Evolutionary conservation across 1,140 invertebrate genomes (phyloP).

Genomic region (Aphaenogaster rudis): DNA sequence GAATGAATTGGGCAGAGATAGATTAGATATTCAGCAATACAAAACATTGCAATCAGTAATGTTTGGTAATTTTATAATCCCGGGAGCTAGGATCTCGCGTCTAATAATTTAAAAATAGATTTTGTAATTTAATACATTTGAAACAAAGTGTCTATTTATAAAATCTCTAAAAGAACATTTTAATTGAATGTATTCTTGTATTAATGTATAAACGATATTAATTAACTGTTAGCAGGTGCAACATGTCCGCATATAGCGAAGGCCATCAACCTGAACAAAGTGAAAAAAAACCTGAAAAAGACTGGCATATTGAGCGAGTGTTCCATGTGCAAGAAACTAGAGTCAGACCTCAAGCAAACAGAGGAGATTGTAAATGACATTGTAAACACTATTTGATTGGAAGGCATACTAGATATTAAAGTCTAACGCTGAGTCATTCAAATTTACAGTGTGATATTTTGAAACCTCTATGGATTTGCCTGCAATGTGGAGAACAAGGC

Average conservation of each 20-base stretch:
- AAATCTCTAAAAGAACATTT: neutral
- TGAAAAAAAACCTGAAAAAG: conserved; percentile 89
- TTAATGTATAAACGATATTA: neutral
- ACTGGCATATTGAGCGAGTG: conserved; percentile 89
- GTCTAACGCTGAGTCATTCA: neutral
- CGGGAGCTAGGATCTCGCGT: neutral
- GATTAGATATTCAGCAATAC: neutral
- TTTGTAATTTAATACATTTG: neutral
- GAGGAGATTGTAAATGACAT: conserved; percentile 75
- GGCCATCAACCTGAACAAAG: conserved; percentile 89
- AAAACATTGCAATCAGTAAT: neutral
- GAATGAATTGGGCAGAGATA: neutral
- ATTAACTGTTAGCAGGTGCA: conserved; percentile 51
- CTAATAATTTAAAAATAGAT: neutral
- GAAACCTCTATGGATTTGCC: conserved; percentile 90
- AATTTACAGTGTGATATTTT: conserved; percentile 50
- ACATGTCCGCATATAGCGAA: conserved; percentile 91
- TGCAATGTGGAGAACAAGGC: conserved; percentile 91
- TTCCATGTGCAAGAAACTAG: conserved; percentile 88
- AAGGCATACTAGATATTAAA: neutral
- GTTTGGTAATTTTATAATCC: neutral
- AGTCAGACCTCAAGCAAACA: conserved; percentile 78
- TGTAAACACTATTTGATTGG: neutral
- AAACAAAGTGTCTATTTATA: neutral
- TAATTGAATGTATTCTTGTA: neutral